phyloP scores from a whole-genome alignment of 2,113 vertebrate species.

The Anolis sagrei region DNA sequence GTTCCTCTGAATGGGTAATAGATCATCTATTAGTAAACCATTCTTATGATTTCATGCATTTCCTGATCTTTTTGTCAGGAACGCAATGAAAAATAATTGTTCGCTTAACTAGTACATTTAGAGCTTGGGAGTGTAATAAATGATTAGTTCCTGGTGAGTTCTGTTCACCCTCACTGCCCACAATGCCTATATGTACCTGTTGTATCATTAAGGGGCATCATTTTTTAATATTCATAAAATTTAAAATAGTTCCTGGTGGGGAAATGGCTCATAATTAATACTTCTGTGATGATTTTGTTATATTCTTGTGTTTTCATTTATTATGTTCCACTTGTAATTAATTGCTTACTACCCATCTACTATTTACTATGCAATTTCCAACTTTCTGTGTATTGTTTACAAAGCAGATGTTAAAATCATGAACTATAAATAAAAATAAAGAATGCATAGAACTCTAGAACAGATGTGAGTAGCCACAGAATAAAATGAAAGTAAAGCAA shows the following conservation, averaged over 20 bases:
- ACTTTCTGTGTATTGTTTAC: background rate
- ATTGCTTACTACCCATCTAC: background rate
- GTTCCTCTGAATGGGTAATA: conserved; percentile 19
- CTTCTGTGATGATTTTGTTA: background rate
- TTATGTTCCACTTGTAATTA: background rate
- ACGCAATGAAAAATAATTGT: conserved; percentile 3
- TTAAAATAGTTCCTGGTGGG: conserved; percentile 27
- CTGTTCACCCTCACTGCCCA: background rate
- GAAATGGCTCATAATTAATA: conserved; percentile 20
- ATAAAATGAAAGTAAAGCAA: background rate
- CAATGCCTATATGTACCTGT: background rate
- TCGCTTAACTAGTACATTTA: background rate
- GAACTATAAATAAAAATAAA: background rate
- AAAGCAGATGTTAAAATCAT: background rate
- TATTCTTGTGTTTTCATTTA: background rate
- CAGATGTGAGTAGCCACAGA: background rate
- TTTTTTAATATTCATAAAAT: conserved; percentile 5
- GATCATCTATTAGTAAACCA: conserved; percentile 22
- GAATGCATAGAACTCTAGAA: background rate
- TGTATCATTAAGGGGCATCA: background rate
- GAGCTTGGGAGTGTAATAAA: conserved; percentile 1
- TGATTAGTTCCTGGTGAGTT: background rate
- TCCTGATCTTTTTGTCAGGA: conserved; percentile 24
- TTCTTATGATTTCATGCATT: conserved; percentile 17
- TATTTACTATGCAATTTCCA: background rate